Evolutionary conservation across 2,797 vertebrate genomes (phyloP).

Genomic region (Galagoides demidoff): DNA sequence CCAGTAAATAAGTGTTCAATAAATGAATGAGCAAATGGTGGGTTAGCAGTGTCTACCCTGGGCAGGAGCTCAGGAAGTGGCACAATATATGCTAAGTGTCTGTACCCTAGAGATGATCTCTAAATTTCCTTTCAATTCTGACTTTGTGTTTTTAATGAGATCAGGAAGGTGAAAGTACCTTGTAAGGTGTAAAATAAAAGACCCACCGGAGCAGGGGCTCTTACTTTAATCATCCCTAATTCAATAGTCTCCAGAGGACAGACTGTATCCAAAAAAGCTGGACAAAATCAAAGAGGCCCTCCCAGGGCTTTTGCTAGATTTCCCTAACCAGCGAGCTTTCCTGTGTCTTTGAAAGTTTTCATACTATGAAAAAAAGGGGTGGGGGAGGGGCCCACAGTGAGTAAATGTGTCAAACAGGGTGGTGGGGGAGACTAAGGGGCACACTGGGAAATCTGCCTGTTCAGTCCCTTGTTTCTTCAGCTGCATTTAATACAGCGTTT

Average conservation of each 20-base stretch:
- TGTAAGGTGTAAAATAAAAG: conserved; percentile 2
- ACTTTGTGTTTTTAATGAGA: conserved; percentile 25
- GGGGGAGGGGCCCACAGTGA: background rate
- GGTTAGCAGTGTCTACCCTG: background rate
- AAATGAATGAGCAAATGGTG: background rate
- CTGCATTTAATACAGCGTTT: background rate
- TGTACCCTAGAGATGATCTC: background rate
- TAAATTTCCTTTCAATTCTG: conserved; percentile 39
- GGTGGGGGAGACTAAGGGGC: background rate
- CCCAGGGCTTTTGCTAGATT: background rate
- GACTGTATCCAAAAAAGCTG: background rate
- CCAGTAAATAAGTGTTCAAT: background rate
- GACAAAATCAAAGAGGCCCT: background rate
- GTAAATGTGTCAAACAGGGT: conserved; percentile 3
- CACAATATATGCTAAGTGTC: background rate
- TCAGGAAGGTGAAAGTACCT: background rate
- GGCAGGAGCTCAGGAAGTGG: background rate
- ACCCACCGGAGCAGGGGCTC: background rate
- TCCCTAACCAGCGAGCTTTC: conserved; percentile 35
- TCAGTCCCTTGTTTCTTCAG: background rate
- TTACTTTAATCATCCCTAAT: background rate
- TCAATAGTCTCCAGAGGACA: background rate
- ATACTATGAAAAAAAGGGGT: background rate
- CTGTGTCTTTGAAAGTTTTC: conserved; percentile 17
- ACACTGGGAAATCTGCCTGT: conserved; percentile 52